A percentile compares a stretch with the other conserved stretches of the same genome.
These are phyloP conservation scores for Eupsittula cactorum DNA, from an alignment of 2,113 vertebrate species.

Conservation along the genomic window DNA sequence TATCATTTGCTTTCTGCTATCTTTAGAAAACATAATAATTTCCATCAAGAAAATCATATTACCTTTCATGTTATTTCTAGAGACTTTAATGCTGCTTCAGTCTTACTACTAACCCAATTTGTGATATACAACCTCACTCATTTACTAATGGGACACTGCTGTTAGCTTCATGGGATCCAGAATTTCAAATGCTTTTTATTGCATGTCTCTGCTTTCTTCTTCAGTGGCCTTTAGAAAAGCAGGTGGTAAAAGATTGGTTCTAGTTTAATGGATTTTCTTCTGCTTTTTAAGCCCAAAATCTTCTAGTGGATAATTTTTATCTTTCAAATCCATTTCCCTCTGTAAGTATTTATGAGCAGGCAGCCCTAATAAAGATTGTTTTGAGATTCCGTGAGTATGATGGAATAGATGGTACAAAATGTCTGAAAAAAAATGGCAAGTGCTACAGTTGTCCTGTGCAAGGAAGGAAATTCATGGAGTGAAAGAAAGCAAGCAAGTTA, in stretches of 20 bases:
- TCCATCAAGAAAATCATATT: neutral
- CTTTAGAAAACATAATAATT: neutral
- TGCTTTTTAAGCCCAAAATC: neutral
- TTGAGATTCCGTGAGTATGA: neutral
- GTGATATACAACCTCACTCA: neutral
- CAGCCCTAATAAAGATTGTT: neutral
- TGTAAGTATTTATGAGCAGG: neutral
- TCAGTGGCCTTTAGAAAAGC: neutral
- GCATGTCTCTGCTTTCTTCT: neutral
- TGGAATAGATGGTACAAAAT: neutral
- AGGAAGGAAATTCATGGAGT: neutral
- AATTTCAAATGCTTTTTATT: neutral
- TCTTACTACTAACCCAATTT: neutral
- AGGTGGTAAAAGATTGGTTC: neutral
- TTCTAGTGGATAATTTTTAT: neutral
- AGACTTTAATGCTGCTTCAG: neutral
- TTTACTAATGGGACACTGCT: neutral
- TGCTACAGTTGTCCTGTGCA: neutral
- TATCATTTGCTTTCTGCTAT: neutral
- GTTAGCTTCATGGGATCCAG: neutral
- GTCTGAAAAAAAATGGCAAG: neutral
- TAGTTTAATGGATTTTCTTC: neutral
- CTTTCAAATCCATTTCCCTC: neutral
- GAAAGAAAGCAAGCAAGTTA: neutral
- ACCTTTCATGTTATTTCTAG: neutral